A percentile compares a stretch with the other conserved stretches of the same genome.
Evolutionary conservation across 2,113 vertebrate genomes (phyloP).

Genomic region (Nematolebias whitei): DNA sequence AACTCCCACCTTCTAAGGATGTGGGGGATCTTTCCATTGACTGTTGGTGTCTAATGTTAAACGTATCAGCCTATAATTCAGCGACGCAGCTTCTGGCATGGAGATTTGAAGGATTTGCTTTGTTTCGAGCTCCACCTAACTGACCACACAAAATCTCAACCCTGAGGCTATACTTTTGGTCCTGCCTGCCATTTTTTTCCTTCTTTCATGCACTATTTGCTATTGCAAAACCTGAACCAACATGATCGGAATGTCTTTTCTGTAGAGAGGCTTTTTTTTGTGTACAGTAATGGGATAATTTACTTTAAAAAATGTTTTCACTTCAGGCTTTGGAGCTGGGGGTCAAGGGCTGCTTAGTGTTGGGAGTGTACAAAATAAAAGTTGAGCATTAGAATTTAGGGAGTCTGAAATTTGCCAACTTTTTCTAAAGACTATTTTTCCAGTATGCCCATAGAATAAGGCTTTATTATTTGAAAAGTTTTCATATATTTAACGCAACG

Average conservation of each 20-base stretch:
- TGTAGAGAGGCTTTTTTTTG: constrained; percentile 70
- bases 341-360: constrained; percentile 6
- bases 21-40: neutral
- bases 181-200: constrained; percentile 52
- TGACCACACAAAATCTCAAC: constrained; percentile 55
- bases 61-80: neutral
- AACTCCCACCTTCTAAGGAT: constrained; percentile 19
- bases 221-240: constrained; percentile 69
- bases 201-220: constrained; percentile 64
- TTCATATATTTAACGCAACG: too few species aligned
- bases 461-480: too few species aligned
- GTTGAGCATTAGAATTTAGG: too few species aligned
- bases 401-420: constrained; percentile 1
- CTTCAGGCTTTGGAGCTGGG: constrained; percentile 44
- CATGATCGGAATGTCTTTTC: constrained; percentile 69
- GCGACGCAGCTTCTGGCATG: neutral
- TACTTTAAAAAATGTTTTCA: constrained; percentile 79
- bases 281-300: constrained; percentile 71
- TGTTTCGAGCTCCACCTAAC: constrained; percentile 33
- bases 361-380: too few species aligned
- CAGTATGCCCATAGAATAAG: neutral
- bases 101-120: neutral
- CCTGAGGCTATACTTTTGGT: constrained; percentile 21
- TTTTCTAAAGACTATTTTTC: neutral
- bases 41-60: neutral